These are phyloP conservation scores for Poeciliopsis paucimaculata DNA, from an alignment of 2,797 vertebrate species.

Conservation along the genomic window DNA sequence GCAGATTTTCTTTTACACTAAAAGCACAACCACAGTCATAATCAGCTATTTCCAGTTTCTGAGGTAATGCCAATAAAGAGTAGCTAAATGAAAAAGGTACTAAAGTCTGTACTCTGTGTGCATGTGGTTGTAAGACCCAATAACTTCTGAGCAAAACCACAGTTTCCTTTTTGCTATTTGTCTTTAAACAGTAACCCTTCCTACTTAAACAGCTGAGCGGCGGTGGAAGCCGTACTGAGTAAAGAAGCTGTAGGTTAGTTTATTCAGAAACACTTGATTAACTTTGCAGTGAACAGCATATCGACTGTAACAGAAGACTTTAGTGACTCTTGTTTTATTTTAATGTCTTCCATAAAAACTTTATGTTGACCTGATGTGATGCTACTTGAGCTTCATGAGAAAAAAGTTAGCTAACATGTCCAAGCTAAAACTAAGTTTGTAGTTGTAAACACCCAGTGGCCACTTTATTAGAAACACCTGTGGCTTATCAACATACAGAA, in stretches of 20 bases:
- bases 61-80: not conserved
- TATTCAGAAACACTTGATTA: too few species aligned
- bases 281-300: too few species aligned
- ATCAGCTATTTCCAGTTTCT: too few species aligned
- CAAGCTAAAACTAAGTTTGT: not conserved
- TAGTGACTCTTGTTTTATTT: not conserved
- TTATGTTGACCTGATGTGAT: not conserved
- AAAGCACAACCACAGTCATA: too few species aligned
- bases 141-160: not conserved
- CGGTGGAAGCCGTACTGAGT: not conserved
- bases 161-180: not conserved
- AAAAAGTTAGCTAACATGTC: not conserved
- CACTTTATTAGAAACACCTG: not conserved
- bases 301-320: too few species aligned
- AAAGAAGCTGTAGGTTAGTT: not conserved
- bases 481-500: too few species aligned
- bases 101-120: not conserved
- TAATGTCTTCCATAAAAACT: not conserved
- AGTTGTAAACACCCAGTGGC: not conserved
- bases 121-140: not conserved
- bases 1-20: too few species aligned
- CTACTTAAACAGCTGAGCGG: not conserved
- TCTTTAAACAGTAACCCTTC: not conserved
- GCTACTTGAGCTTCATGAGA: not conserved
- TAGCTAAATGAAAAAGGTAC: not conserved